Conservation (phyloP, 2,113 vertebrate species). For the Aspiorhynchus laticeps region DNA sequence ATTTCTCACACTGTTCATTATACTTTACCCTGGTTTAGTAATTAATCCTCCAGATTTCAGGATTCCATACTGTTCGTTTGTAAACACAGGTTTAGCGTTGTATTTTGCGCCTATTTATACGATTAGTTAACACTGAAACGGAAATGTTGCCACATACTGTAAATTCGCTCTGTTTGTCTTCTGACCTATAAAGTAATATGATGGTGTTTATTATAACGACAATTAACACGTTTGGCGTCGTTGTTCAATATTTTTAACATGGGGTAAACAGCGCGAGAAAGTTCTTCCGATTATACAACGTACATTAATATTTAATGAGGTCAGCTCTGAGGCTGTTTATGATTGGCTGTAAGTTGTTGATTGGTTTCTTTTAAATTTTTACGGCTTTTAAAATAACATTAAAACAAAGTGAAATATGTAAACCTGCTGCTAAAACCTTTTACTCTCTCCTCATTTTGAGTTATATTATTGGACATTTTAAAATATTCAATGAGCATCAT, state of each 20-base stretch:
- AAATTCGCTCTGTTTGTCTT: background rate
- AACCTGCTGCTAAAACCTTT: no score
- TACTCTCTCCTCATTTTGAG: no score
- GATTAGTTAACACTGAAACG: background rate
- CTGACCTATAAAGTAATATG: background rate
- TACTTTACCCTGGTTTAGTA: background rate
- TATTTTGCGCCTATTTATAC: background rate
- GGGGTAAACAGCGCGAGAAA: background rate
- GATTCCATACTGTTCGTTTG: background rate
- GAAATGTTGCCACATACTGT: background rate
- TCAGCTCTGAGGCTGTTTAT: background rate
- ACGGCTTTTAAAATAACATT: background rate
- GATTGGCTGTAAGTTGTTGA: background rate
- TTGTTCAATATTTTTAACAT: background rate
- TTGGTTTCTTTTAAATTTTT: background rate
- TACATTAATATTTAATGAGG: background rate
- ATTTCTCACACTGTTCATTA: background rate
- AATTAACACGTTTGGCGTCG: background rate
- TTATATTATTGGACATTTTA: background rate
- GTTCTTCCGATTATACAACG: background rate
- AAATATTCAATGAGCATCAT: background rate
- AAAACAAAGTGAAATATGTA: background rate
- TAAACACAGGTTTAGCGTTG: background rate
- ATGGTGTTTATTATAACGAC: background rate
- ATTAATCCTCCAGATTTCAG: background rate